A percentile compares a stretch with the other conserved stretches of the same genome.
Conservation (phyloP, 2,113 vertebrate genomes). For the Anoplopoma fimbria region DNA sequence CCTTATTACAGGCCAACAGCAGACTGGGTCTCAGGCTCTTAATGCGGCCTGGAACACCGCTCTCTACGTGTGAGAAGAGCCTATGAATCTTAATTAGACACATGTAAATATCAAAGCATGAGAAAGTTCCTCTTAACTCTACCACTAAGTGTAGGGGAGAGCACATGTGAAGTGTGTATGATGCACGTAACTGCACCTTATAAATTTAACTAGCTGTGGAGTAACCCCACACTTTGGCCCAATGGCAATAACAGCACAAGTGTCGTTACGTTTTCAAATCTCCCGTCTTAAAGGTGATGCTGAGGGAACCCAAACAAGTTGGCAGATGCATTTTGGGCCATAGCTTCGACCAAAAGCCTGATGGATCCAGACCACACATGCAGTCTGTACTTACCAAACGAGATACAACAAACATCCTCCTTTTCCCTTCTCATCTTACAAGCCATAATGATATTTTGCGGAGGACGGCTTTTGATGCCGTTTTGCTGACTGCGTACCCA, state of each 20-base stretch:
- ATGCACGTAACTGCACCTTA: conserved; percentile 70
- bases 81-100: conserved; percentile 74
- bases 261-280: conserved; percentile 26
- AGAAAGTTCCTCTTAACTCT: conserved; percentile 79
- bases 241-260: conserved; percentile 30
- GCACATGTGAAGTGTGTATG: conserved; percentile 63
- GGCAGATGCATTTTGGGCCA: conserved; percentile 47
- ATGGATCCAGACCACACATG: conserved; percentile 79
- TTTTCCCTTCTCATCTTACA: conserved; percentile 76
- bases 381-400: conserved; percentile 77
- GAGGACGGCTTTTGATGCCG: conserved; percentile 68
- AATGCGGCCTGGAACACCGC: conserved; percentile 55
- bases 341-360: conserved; percentile 52
- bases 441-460: conserved; percentile 79
- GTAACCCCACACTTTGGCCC: conserved; percentile 45
- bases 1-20: conserved; percentile 65
- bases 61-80: conserved; percentile 70
- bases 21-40: conserved; percentile 56
- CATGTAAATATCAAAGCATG: conserved; percentile 81
- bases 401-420: conserved; percentile 78
- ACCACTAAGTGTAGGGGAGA: conserved; percentile 77
- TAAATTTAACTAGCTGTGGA: conserved; percentile 63
- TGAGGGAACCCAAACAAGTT: conserved; percentile 51
- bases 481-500: conserved; percentile 77
- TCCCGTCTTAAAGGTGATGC: conserved; percentile 48